These are phyloP conservation scores for Drosophila kokeensis DNA, from an alignment of 2,888 invertebrate genomes.

Conservation along the genomic window DNA sequence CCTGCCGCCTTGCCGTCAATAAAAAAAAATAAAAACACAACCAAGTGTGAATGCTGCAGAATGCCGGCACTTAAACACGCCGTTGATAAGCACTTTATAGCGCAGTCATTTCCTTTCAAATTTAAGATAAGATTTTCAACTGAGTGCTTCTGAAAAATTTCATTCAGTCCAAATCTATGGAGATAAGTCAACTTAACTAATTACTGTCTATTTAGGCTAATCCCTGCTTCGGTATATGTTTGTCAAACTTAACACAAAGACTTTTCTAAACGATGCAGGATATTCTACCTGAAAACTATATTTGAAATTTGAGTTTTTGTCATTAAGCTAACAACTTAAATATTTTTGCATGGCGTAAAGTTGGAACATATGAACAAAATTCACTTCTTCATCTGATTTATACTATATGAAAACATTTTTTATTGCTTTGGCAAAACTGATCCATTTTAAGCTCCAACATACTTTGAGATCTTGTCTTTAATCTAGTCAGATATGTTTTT, in stretches of 20 bases:
- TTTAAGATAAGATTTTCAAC: not conserved
- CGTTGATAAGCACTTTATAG: constrained; percentile 28
- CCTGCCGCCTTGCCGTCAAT: not conserved
- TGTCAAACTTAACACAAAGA: not conserved
- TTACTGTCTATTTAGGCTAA: not conserved
- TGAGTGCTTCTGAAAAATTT: not conserved
- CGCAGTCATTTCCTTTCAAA: constrained; percentile 4
- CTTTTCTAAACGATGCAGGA: not conserved
- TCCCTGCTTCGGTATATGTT: not conserved
- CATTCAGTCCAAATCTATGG: not conserved
- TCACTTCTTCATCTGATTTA: not conserved
- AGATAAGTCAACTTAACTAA: not conserved
- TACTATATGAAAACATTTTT: not conserved
- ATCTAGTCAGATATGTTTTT: no score
- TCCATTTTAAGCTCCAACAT: not conserved
- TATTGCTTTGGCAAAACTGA: not conserved
- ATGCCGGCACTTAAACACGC: constrained; percentile 15
- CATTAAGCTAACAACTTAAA: no score
- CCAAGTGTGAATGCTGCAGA: constrained; percentile 3
- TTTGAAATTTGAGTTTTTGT: not conserved
- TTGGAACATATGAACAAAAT: not conserved
- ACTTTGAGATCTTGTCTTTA: not conserved
- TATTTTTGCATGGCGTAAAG: not conserved
- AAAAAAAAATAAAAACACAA: constrained; percentile 21
- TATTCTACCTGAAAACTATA: not conserved